These are phyloP conservation scores for Eonycteris spelaea DNA, from an alignment of 2,113 vertebrate species.

Conservation along the genomic window DNA sequence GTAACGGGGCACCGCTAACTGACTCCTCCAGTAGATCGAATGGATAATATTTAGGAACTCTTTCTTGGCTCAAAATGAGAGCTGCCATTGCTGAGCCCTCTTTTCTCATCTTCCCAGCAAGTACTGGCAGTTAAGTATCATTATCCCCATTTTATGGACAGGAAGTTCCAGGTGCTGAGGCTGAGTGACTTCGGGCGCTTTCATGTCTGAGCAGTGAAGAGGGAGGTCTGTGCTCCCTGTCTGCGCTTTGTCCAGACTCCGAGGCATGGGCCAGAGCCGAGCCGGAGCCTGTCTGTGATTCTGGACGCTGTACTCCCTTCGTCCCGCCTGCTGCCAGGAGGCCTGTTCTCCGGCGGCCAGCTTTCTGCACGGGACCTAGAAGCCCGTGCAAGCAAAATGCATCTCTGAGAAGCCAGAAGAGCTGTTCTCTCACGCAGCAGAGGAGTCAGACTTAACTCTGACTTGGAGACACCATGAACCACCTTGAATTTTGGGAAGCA, in stretches of 20 bases:
- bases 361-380: neutral
- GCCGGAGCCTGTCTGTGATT: neutral
- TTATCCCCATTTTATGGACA: neutral
- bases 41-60: neutral
- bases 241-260: neutral
- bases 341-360: neutral
- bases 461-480: neutral
- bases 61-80: neutral
- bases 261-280: neutral
- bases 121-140: neutral
- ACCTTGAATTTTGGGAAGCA: neutral
- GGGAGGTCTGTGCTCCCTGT: neutral
- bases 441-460: neutral
- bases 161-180: neutral
- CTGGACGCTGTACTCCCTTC: neutral
- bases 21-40: neutral
- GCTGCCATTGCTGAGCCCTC: neutral
- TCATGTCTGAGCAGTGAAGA: neutral
- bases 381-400: neutral
- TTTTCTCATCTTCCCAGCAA: neutral
- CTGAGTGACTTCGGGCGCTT: accelerated
- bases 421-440: accelerated
- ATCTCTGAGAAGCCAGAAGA: neutral
- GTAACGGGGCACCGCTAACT: neutral
- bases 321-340: neutral